These are phyloP conservation scores for Ctenopoma kingsleyae DNA, from an alignment of 2,797 vertebrate species.

Conservation along the genomic window DNA sequence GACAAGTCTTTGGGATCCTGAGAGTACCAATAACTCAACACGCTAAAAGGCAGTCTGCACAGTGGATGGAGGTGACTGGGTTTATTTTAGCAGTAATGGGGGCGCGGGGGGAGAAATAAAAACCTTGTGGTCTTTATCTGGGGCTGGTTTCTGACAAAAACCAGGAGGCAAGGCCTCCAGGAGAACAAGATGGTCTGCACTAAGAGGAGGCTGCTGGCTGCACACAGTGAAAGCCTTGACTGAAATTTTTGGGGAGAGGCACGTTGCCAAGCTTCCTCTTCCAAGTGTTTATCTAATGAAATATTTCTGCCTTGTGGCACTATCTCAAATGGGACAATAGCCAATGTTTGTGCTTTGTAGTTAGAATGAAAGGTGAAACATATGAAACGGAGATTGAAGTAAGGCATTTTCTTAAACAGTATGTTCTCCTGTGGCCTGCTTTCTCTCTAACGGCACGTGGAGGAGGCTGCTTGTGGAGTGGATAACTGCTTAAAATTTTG, in stretches of 20 bases:
- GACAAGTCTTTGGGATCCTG: conserved; percentile 47
- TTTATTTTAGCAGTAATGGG: conserved; percentile 54
- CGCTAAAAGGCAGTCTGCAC: conserved; percentile 49
- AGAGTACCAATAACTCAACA: conserved; percentile 62
- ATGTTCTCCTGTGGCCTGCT: conserved; percentile 58
- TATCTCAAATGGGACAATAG: conserved; percentile 67
- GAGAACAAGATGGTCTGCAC: conserved; percentile 64
- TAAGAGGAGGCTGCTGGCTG: conserved; percentile 65
- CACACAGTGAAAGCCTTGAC: conserved; percentile 62
- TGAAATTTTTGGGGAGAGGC: conserved; percentile 64
- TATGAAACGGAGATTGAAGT: conserved; percentile 67
- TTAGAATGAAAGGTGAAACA: conserved; percentile 75
- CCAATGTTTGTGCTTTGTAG: conserved; percentile 76
- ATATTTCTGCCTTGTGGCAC: conserved; percentile 77
- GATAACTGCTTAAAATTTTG: conserved; percentile 21
- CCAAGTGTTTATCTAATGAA: conserved; percentile 84
- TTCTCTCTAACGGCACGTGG: conserved; percentile 20
- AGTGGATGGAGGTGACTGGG: conserved; percentile 56
- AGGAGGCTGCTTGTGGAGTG: conserved; percentile 14
- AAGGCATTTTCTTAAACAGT: conserved; percentile 53
- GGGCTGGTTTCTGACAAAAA: conserved; percentile 59
- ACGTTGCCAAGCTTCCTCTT: conserved; percentile 71
- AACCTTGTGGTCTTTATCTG: conserved; percentile 63
- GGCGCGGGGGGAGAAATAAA: not conserved
- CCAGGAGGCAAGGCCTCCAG: conserved; percentile 54